These are phyloP conservation scores for Bombyx mori DNA, from an alignment of 1,140 invertebrate species.

Conservation along the genomic window ASM3026992v2 NC_085121.1:15457501-15458000, in stretches of 20 bases:
- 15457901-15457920: conserved; percentile 58
- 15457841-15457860: conserved; percentile 51
- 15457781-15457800: conserved; percentile 36
- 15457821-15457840: conserved; percentile 46
- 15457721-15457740: conserved; percentile 38
- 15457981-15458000: conserved; percentile 97
- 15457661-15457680: conserved; percentile 56
- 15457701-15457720: conserved; percentile 44
- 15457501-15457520: no score
- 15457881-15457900: conserved; percentile 63
- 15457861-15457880: conserved; percentile 60
- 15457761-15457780: conserved; percentile 21
- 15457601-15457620: conserved; percentile 49
- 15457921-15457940: conserved; percentile 37
- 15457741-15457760: conserved; percentile 29
- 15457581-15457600: conserved; percentile 12
- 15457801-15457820: conserved; percentile 45
- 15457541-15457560: no score
- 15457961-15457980: conserved; percentile 95
- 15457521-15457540: no score
- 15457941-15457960: conserved; percentile 73
- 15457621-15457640: conserved; percentile 55
- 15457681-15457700: conserved; percentile 51
- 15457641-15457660: conserved; percentile 47
- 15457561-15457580: no score